phyloP scores from a whole-genome alignment of 1,140 invertebrate species.

The Ruditapes philippinarum region DNA sequence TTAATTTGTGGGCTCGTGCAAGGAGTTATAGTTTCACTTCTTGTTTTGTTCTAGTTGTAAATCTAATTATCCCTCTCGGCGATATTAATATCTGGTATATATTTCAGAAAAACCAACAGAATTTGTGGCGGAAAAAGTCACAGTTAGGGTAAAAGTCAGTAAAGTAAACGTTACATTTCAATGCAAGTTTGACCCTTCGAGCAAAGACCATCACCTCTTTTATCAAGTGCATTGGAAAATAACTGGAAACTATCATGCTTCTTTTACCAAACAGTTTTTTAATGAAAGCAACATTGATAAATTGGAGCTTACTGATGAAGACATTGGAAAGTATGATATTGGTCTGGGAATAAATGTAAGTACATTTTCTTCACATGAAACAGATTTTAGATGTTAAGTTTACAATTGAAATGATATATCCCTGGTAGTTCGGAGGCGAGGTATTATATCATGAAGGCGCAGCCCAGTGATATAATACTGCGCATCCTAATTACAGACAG shows the following conservation, averaged over 20 bases:
- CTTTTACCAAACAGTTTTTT: conserved; percentile 19
- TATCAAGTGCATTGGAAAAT: conserved; percentile 41
- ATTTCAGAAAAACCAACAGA: conserved; percentile 1
- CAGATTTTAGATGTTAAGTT: no score
- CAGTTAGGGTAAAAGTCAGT: neutral
- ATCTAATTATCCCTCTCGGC: no score
- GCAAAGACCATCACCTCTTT: neutral
- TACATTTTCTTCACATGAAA: no score
- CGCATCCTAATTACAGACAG: no score
- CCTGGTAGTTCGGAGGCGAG: no score
- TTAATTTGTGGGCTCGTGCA: no score
- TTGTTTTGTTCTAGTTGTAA: no score
- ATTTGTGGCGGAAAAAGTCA: conserved; percentile 7
- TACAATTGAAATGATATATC: no score
- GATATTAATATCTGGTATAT: no score
- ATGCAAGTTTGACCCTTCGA: conserved; percentile 37
- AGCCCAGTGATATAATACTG: no score
- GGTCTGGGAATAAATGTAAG: conserved; percentile 30
- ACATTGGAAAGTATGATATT: conserved; percentile 13
- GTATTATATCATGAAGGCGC: no score
- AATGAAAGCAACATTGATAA: neutral
- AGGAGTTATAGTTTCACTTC: no score
- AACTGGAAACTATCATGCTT: neutral
- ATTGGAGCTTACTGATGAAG: neutral
- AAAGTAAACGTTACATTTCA: neutral